Base-by-base conservation (phyloP, 2,888 invertebrate genomes). In the Drosophila parthenogenetica region DNA sequence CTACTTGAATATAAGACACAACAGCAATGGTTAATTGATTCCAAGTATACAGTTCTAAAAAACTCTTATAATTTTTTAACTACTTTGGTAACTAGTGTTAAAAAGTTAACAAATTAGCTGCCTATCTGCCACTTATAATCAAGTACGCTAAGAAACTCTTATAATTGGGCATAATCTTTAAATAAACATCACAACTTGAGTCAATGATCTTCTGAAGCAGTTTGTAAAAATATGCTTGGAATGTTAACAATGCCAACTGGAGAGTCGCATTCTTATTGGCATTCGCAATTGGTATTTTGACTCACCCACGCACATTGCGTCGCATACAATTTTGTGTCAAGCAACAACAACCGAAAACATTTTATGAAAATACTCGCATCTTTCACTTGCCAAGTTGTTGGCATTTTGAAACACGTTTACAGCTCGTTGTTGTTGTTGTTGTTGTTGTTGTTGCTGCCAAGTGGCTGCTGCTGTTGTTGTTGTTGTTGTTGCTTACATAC, bases 371-470 rank as follows among this genome's bases (percentile, higher is more conserved):
- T 46, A 45, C 16, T 63, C 51, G 50, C 39, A 68, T 73, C 73
- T 63, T 66, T 77, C 50, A 51, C 60, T 58, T 51, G 50, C n/a
- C 53, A 74, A 74, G 62, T 72, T 72, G 72, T 72, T 76, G 78
- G 62, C 64, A 76, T 79, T 79, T 69, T 65, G 54, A 73, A 79
- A 77, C 78, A 73, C 73, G 77, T 78, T 78, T 74, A 62, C 66
- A 66, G 43, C 58, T 43, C 19, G 43, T 25, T 19, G 49, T 68
- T 61, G 13, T 19, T 46, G 35, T 45, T 54, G 37, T 46, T 53
- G 35, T 35, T 64, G 42, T 32, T 29, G 49, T 63, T 61, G 13
- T 19, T 51, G 35, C 39, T n/a, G n/a, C n/a, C n/a, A n/a, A n/a
- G 49, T 63, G 58, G 13, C 16, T 51, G 35, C 39, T 54, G 37